Percentiles rank a stretch among this genome's conserved stretches.
phyloP scores from a whole-genome alignment of 2,888 invertebrate species.

The Ypsolopha scabrella region DNA sequence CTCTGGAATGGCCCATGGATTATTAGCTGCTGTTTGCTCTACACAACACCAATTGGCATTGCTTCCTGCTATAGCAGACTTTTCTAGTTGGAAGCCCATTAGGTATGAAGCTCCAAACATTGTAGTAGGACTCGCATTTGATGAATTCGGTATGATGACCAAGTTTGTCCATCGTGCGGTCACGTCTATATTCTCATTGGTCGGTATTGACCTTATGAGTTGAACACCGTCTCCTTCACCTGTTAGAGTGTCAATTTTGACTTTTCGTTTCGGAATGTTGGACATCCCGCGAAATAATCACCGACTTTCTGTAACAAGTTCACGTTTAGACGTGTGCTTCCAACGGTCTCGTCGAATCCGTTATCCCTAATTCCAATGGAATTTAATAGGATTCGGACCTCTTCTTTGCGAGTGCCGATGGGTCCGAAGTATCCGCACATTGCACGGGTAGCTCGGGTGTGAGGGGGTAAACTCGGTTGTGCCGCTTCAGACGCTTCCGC shows the following conservation, averaged over 20 bases:
- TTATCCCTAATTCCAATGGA: slow-evolving; percentile 1
- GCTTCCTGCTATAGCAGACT: too few relatives aligned
- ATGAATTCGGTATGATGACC: too few relatives aligned
- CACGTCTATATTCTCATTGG: not conserved
- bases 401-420: slow-evolving; percentile 2
- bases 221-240: slow-evolving; percentile 6
- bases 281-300: slow-evolving; percentile 8
- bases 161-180: not conserved
- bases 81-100: too few relatives aligned
- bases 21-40: too few relatives aligned
- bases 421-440: slow-evolving; percentile 4
- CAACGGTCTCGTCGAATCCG: not conserved
- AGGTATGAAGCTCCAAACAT: too few relatives aligned
- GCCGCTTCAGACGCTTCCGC: slow-evolving; percentile 16
- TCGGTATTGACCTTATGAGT: slow-evolving; percentile 6
- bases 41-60: too few relatives aligned
- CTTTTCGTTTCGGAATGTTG: slow-evolving; percentile 10
- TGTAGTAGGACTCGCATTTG: too few relatives aligned
- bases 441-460: slow-evolving; percentile 5
- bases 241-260: slow-evolving; percentile 9
- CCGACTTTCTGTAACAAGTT: slow-evolving; percentile 2
- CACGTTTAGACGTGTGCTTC: not conserved
- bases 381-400: not conserved
- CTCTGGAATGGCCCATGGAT: too few relatives aligned
- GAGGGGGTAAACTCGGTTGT: slow-evolving; percentile 14